These are phyloP conservation scores for Sialia sialis DNA, from an alignment of 2,113 vertebrate species.

Conservation along the genomic window DNA sequence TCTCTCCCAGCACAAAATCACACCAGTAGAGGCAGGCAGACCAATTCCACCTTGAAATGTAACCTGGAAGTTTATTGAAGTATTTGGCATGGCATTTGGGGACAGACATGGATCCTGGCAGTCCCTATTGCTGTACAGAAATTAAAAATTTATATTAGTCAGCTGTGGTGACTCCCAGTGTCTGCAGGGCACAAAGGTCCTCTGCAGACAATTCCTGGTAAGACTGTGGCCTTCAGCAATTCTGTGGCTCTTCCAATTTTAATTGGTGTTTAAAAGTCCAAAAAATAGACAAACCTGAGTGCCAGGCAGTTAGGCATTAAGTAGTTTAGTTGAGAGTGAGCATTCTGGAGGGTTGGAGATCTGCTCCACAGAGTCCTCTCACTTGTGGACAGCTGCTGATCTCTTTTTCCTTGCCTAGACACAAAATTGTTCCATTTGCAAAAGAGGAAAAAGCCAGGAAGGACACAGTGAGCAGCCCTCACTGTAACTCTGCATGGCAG, in stretches of 20 bases:
- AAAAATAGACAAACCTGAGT: background rate
- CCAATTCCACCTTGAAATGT: background rate
- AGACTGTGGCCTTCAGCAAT: background rate
- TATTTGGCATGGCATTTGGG: background rate
- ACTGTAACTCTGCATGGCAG: background rate
- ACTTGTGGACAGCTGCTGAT: background rate
- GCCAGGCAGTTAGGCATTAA: background rate
- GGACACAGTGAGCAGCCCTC: background rate
- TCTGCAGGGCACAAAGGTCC: background rate
- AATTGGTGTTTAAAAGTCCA: background rate
- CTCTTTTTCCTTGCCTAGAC: background rate
- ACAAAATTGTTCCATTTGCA: background rate
- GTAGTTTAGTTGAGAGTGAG: background rate
- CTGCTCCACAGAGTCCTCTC: background rate
- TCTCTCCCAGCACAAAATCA: background rate
- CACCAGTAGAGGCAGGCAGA: background rate
- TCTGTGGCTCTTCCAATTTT: background rate
- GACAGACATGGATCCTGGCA: background rate
- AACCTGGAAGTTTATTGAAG: background rate
- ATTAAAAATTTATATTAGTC: background rate
- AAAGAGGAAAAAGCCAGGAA: background rate
- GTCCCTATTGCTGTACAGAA: background rate
- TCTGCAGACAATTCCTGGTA: background rate
- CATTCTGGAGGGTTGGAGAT: background rate
- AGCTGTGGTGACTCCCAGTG: rapidly evolving